These are phyloP conservation scores for Dendrocincla tyrannina DNA, from an alignment of 2,797 vertebrate genomes.

Conservation along the genomic window DNA sequence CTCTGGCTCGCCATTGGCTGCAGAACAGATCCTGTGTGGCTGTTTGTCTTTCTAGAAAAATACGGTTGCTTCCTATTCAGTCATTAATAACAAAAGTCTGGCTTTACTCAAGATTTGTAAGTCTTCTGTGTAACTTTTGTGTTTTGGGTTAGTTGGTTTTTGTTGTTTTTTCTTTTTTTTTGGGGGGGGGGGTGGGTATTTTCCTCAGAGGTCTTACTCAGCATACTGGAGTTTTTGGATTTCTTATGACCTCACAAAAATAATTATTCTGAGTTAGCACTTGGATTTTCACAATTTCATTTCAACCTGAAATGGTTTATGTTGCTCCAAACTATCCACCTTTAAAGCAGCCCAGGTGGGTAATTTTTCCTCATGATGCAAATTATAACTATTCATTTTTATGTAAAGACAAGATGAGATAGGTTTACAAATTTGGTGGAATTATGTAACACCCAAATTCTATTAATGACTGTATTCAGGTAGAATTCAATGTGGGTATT, in stretches of 20 bases:
- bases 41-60: accelerated
- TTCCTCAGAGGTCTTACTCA: background rate
- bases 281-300: background rate
- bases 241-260: background rate
- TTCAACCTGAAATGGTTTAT: background rate
- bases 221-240: background rate
- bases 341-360: background rate
- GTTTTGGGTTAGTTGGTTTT: background rate
- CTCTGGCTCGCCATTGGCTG: background rate
- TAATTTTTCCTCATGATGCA: background rate
- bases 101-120: background rate
- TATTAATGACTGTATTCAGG: too few species aligned
- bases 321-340: background rate
- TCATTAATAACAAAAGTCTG: background rate
- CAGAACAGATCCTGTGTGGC: background rate
- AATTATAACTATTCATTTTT: background rate
- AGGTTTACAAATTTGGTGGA: background rate
- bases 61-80: background rate
- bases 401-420: background rate
- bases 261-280: background rate
- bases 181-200: background rate
- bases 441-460: background rate
- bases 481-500: too few species aligned
- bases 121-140: background rate
- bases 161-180: too few species aligned